These are phyloP conservation scores for Prunella strophiata DNA, from an alignment of 2,797 vertebrate species.

Conservation along the genomic window DNA sequence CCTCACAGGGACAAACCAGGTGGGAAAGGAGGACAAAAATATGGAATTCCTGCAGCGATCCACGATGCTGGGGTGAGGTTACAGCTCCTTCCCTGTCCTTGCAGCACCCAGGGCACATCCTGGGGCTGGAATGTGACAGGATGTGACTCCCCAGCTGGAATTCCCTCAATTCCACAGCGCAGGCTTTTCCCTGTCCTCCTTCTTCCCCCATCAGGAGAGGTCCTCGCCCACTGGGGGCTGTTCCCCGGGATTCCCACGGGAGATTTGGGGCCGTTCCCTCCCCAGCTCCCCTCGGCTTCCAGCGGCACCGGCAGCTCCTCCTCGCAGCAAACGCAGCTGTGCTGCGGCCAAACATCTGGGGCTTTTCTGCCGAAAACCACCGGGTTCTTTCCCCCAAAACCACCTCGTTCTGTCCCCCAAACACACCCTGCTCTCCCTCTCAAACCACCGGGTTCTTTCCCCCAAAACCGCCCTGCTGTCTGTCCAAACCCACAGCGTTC, in stretches of 20 bases:
- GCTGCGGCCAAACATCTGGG: rapidly evolving
- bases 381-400: not conserved
- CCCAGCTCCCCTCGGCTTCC: not conserved
- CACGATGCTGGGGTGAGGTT: rapidly evolving
- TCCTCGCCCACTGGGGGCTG: not conserved
- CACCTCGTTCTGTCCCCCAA: not conserved
- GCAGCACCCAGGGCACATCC: rapidly evolving
- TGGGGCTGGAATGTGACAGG: not conserved
- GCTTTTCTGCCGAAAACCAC: rapidly evolving
- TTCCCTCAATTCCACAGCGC: not conserved
- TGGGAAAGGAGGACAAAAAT: rapidly evolving
- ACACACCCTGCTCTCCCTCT: not conserved
- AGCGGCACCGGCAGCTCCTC: not conserved
- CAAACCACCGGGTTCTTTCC: not conserved
- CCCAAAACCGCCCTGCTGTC: rapidly evolving
- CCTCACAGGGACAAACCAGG: not conserved
- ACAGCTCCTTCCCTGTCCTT: not conserved
- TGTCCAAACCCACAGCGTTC: too few relatives aligned
- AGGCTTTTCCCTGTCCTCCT: not conserved
- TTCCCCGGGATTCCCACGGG: not conserved
- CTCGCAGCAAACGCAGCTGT: not conserved
- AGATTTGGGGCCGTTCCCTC: not conserved
- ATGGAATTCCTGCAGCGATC: rapidly evolving
- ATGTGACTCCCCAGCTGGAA: not conserved
- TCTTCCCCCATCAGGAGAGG: too few relatives aligned